A percentile compares a stretch with the other conserved stretches of the same genome.
Conservation (phyloP, 2,113 vertebrate species). For the Cairina moschata region DNA sequence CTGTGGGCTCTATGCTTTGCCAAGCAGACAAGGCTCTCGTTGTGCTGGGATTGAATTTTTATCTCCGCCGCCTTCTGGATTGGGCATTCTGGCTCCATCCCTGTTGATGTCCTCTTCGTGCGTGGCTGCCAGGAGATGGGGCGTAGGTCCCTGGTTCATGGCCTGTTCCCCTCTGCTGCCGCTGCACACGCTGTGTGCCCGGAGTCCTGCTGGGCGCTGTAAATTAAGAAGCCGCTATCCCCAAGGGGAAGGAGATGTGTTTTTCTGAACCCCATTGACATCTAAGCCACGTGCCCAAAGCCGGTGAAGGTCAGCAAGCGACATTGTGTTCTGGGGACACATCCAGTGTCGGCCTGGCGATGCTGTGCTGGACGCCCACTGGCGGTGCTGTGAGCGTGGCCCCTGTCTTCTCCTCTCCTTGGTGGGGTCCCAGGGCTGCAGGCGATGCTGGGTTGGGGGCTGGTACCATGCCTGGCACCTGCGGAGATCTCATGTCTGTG, state of each 20-base stretch:
- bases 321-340: fast-evolving
- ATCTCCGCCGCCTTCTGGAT: background rate
- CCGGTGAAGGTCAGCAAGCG: fast-evolving
- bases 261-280: fast-evolving
- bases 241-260: background rate
- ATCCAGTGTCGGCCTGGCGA: background rate
- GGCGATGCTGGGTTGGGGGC: background rate
- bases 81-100: fast-evolving
- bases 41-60: background rate
- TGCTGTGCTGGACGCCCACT: too few species aligned
- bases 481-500: background rate
- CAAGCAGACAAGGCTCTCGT: background rate
- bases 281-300: fast-evolving
- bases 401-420: too few species aligned
- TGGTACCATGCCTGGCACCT: fast-evolving
- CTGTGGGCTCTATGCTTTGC: background rate
- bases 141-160: too few species aligned
- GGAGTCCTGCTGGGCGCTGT: fast-evolving
- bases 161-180: fast-evolving
- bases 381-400: too few species aligned
- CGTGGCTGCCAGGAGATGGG: background rate
- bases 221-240: fast-evolving
- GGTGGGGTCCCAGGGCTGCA: too few species aligned
- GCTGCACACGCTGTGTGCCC: too few species aligned
- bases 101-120: fast-evolving